Evolutionary conservation across 2,888 invertebrate species (phyloP), one percentile per base, ranked within the genome.

Genomic region (Stegana nigrithorax): DNA sequence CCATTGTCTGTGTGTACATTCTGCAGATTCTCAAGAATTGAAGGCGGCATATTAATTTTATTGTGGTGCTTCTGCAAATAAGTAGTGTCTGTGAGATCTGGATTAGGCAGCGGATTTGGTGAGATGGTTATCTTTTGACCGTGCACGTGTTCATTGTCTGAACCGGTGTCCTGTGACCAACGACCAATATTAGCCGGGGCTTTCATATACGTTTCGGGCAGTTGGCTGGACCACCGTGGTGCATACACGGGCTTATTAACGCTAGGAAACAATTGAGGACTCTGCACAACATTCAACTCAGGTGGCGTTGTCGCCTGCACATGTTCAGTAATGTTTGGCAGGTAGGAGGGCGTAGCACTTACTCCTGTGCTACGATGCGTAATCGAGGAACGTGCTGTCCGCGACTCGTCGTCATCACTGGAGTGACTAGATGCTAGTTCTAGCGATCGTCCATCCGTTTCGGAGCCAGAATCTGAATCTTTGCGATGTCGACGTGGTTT

Each of bases 361-460:
- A 84, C 83, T 0, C 84, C 85, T 2, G 84, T 83, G 70, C 84
- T 86, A 60, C 87, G 87, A 69, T 88, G 86, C 4, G 80, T 81
- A 57, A 83, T 84, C 0, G 86, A 85, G 5, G 84, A 83, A 23
- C 83, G 78, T 0, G 83, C 82, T 0, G 84, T 84, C 12, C 86
- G 72, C 17, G 91, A 90, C 78, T 92, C 92, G 68, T 92, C 92
- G 70, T 97, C 97, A 80, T 97, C 97, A 53, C 96, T 96, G 8
- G 96, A 96, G 87, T 97, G 97, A 82, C 96, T 96, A 55, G 97
- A 97, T 12, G 97, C 97, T 56, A 97, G 89, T 77, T 97, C 97
- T 65, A 97, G 87, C 75, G 93, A 93, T 39, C 94, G 89, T 2
- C 93, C 94, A 73, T 81, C 87, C 2, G 93, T 92, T 58, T 95